These are phyloP conservation scores for Halotydeus destructor DNA, from an alignment of 1,140 invertebrate species.

Conservation along the genomic window DNA sequence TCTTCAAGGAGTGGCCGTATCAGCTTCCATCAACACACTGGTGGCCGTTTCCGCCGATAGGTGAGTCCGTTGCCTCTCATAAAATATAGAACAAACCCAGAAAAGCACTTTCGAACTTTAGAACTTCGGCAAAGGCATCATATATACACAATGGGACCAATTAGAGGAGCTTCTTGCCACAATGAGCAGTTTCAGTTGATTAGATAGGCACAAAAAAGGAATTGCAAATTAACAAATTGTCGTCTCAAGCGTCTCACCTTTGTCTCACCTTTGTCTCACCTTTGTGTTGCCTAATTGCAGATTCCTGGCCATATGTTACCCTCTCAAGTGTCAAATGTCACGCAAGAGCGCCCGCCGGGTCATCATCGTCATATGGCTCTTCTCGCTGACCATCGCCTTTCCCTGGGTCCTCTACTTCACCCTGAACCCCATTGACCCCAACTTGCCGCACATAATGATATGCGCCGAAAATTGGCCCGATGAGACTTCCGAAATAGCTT, in stretches of 20 bases:
- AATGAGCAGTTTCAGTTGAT: too few species aligned
- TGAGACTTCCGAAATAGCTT: constrained; percentile 48
- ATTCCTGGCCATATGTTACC: constrained; percentile 85
- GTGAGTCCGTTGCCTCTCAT: constrained; percentile 41
- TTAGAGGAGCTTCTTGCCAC: too few species aligned
- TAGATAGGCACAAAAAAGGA: too few species aligned
- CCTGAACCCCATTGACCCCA: constrained; percentile 34
- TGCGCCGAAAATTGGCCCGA: constrained; percentile 67
- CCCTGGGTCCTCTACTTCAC: constrained; percentile 80
- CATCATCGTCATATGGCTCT: constrained; percentile 74
- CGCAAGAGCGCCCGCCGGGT: constrained; percentile 57
- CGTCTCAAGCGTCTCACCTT: too few species aligned
- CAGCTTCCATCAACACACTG: constrained; percentile 76
- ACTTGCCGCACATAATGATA: constrained; percentile 27
- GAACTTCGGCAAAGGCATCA: too few species aligned
- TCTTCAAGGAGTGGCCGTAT: constrained; percentile 78
- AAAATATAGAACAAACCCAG: too few species aligned
- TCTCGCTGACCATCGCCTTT: constrained; percentile 55
- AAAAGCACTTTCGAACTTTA: too few species aligned
- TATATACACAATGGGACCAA: too few species aligned
- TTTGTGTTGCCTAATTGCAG: constrained; percentile 29
- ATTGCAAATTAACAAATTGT: too few species aligned
- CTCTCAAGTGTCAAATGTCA: constrained; percentile 71
- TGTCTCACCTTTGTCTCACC: too few species aligned
- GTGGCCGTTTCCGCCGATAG: constrained; percentile 81